Conservation (phyloP, 1,140 invertebrate genomes). For the Neodiprion virginianus region DNA sequence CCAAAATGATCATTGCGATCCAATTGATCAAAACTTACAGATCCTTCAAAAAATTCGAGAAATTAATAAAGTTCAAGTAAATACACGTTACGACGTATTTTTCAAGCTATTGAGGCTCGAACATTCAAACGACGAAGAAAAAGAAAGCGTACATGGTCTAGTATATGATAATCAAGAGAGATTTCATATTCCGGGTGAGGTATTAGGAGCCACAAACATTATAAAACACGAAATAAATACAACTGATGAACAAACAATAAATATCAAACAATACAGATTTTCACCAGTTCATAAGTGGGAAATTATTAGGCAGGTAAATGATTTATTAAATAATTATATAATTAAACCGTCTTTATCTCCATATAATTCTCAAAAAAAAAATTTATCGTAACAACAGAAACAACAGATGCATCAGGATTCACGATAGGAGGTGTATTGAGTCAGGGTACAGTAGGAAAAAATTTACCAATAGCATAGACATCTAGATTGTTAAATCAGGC, state of each 20-base stretch:
- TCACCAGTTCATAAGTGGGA: background rate
- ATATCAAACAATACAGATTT: background rate
- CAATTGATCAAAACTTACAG: background rate
- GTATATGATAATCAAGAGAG: slow-evolving; percentile 7
- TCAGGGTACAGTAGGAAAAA: slow-evolving; percentile 19
- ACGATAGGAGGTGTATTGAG: slow-evolving; percentile 26
- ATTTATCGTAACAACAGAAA: slow-evolving; percentile 20
- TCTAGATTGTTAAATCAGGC: slow-evolving; percentile 33
- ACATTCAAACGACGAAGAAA: slow-evolving; percentile 18
- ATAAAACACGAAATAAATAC: slow-evolving; percentile 15
- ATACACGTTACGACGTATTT: background rate
- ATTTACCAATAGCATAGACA: slow-evolving; percentile 32
- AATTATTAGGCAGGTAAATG: background rate
- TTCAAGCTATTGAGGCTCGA: slow-evolving; percentile 9
- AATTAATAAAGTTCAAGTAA: background rate
- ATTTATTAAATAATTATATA: background rate
- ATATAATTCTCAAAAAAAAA: slow-evolving; percentile 37
- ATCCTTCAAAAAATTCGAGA: background rate
- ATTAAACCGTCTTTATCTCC: background rate
- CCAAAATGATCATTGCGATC: no score
- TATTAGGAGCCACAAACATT: slow-evolving; percentile 10
- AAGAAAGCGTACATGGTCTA: slow-evolving; percentile 9
- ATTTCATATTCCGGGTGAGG: slow-evolving; percentile 20
- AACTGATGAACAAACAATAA: background rate
- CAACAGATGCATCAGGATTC: slow-evolving; percentile 23